A percentile compares a stretch with the other conserved stretches of the same genome.
phyloP scores from a whole-genome alignment of 1,140 invertebrate genomes.

The Hyles euphorbiae region DNA sequence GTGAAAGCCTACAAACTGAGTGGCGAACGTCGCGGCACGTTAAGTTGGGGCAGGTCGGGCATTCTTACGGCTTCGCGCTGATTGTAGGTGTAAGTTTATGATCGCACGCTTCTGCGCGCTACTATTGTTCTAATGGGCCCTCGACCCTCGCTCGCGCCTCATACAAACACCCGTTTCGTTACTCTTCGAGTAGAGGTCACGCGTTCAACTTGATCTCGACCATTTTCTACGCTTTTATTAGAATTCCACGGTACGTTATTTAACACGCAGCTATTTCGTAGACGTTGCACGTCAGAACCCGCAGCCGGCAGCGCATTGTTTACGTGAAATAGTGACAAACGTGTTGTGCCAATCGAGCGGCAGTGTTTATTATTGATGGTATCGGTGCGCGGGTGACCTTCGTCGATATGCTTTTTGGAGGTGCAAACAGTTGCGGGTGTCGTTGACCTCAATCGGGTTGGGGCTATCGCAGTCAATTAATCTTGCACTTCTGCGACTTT shows the following conservation, averaged over 20 bases:
- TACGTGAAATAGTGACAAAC: constrained; percentile 3
- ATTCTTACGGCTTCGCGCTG: constrained; percentile 42
- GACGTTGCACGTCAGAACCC: neutral
- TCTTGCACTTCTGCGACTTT: constrained; percentile 55
- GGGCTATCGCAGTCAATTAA: constrained; percentile 61
- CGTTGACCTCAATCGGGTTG: constrained; percentile 47
- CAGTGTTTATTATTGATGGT: constrained; percentile 9
- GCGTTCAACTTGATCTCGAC: constrained; percentile 48
- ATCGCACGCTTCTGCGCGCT: constrained; percentile 58
- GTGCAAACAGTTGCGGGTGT: constrained; percentile 20
- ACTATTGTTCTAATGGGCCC: constrained; percentile 63
- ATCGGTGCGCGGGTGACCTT: neutral
- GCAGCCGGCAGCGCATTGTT: neutral
- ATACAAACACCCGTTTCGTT: constrained; percentile 47
- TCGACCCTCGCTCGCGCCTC: constrained; percentile 36
- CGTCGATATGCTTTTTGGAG: neutral
- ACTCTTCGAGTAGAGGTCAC: constrained; percentile 46
- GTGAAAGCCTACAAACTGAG: constrained; percentile 30
- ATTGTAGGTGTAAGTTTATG: constrained; percentile 61
- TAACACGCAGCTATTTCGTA: neutral
- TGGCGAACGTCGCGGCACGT: constrained; percentile 17
- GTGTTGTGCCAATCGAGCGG: neutral
- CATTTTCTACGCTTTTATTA: constrained; percentile 52
- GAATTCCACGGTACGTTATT: constrained; percentile 25
- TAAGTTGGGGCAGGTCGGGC: constrained; percentile 50